Base-by-base conservation (phyloP, 2,113 vertebrate genomes). In the Plestiodon gilberti region DNA sequence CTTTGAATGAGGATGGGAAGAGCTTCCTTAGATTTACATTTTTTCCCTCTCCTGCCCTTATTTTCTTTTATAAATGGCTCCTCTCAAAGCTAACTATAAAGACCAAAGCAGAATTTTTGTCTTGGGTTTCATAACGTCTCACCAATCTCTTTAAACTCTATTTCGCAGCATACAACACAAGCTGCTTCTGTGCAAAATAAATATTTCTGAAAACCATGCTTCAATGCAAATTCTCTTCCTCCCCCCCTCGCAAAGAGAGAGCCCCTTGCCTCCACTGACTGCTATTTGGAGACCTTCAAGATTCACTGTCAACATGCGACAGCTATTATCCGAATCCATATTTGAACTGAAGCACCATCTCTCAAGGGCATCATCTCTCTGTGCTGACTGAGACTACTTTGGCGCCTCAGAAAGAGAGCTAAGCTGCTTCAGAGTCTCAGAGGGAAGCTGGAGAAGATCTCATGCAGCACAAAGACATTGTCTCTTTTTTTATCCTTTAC, bases 271-370 rank as follows among this genome's bases (percentile, higher is more conserved):
- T 86, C 35, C 30, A 25, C 86, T 75, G 82, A 70, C n/a, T 87
- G 38, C 59, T 92, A 18, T 91, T 93, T 91, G 69, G 25, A 82
- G 90, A 43, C 88, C 82, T 78, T 82, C 57, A 89, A 90, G 83
- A 86, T 87, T 74, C 70, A 80, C 65, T 89, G n/a, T 73, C n/a
- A 67, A 83, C 78, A 88, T 90, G 87, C 73, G n/a, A 6, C 52
- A 94, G 89, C 90, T 90, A 94, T 81, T 91, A 83, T 81, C 22
- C 91, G 78, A 93, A 93, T 94, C 82, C 35, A 88, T 93, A 25
- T 88, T 78, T 90, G 62, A 91, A 86, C 23, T 87, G 48, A 93
- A 93, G 81, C 43, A 61, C 8, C 88, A 1, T 86, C 52, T 88
- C 94, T 93, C 86, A 17, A 90, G 93, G 82, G 81, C 28, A 35